Base-by-base conservation (phyloP, 2,797 vertebrate genomes). In the Acestrorhynchus altus region DNA sequence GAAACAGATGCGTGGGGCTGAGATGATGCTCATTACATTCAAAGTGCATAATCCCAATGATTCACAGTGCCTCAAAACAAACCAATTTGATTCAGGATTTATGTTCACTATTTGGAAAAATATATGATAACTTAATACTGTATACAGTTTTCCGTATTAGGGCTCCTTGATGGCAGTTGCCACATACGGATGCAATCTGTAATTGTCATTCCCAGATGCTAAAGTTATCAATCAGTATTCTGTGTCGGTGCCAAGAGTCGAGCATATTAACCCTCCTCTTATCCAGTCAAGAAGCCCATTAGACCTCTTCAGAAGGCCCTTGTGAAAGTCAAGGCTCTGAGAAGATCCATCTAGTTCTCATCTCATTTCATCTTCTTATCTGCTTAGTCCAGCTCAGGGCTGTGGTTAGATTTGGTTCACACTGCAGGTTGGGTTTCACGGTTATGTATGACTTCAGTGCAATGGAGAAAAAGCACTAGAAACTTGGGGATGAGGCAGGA, bases 241-340 rank as follows among this genome's bases (percentile, higher is more conserved):
- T 78, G 40, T 68, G 4, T 16, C 69, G 54, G 31, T 28, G 3
- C 56, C 60, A 67, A 60, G 35, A 59, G 72, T 54, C 64, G 60
- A 31, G 46, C 59, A 69, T 57, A 63, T 56, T 18, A 65, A 49
- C 24, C n/a, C 8, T 76, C 15, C 57, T 68, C 26, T 72, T 61
- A 74, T 75, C 24, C 63, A 52, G 24, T 80, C 35, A 81, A 77
- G 35, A 26, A 54, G 72, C 61, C 64, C 72, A 73, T 84, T 84
- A 82, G 75, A 68, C n/a, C 61, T 72, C 39, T 59, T 72, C 51
- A 78, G 73, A 51, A 63, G 13, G 31, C 22, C 49, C 16, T 22
- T 67, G 7, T 1, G 20, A 71, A 22, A 10, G 13, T 64, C 39
- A 6, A 31, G 8, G 8, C 28, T 1, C 8, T 35, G 4, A 60